Percentiles rank a stretch among this genome's conserved stretches.
phyloP scores from a whole-genome alignment of 2,888 invertebrate species.

The Chrysina gloriosa region DNA sequence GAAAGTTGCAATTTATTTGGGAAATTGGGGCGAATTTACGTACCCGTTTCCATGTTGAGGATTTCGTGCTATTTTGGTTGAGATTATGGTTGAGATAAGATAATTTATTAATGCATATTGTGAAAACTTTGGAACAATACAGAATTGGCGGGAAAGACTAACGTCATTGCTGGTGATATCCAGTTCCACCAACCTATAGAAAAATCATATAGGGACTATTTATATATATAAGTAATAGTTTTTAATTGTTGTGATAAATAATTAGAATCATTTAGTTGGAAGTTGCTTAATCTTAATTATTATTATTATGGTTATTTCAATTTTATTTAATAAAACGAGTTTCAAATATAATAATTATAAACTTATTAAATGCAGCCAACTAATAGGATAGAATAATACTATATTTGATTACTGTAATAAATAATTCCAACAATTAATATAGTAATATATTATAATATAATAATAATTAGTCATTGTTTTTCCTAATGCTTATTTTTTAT shows the following conservation, averaged over 20 bases:
- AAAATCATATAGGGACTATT: too few species aligned
- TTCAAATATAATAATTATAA: too few species aligned
- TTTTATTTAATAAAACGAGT: too few species aligned
- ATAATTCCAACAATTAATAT: neutral
- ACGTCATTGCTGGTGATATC: neutral
- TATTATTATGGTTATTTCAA: too few species aligned
- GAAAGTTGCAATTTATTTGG: neutral
- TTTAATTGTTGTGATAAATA: too few species aligned
- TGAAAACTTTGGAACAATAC: neutral
- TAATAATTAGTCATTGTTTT: neutral
- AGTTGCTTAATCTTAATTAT: too few species aligned
- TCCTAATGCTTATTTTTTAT: neutral
- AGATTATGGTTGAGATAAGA: too few species aligned
- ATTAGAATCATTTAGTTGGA: too few species aligned
- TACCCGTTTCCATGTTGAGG: constrained; percentile 38
- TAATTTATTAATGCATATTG: too few species aligned
- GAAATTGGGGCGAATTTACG: neutral
- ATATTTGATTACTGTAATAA: neutral
- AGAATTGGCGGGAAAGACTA: constrained; percentile 15
- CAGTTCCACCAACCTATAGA: neutral
- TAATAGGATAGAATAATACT: too few species aligned
- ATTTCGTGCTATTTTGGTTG: neutral
- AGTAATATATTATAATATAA: neutral
- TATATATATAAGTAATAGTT: too few species aligned
- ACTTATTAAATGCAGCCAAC: too few species aligned